A percentile compares a stretch with the other conserved stretches of the same genome.
Conservation (phyloP, 1,140 invertebrate species). For the Hesperophylax magnus region DNA sequence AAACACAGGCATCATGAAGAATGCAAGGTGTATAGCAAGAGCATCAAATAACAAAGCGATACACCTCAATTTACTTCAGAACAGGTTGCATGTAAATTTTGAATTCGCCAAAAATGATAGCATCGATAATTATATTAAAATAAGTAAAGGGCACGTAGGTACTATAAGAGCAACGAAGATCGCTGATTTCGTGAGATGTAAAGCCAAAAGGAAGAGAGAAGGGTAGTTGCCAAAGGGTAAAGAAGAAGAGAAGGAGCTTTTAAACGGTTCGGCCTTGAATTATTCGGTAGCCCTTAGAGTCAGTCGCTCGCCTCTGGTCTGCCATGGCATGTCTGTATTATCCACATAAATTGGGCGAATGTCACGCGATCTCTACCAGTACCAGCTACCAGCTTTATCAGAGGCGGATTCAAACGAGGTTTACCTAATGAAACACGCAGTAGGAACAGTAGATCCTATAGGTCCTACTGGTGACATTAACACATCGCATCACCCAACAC, state of each 20-base stretch:
- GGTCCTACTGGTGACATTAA: neutral
- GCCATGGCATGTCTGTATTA: conserved; percentile 34
- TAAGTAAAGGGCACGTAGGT: neutral
- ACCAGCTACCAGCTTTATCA: neutral
- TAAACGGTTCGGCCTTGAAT: conserved; percentile 49
- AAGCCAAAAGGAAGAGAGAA: neutral
- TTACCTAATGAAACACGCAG: neutral
- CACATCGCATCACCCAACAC: no score
- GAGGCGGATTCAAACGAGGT: conserved; percentile 17
- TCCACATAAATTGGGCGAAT: conserved; percentile 43
- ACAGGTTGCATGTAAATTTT: neutral
- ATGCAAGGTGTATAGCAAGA: neutral
- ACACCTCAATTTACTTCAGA: neutral
- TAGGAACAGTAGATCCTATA: neutral
- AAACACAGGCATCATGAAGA: neutral
- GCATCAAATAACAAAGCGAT: neutral
- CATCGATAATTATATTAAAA: neutral
- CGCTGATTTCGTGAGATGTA: conserved; percentile 3
- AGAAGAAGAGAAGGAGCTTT: conserved; percentile 17
- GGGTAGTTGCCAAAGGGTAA: conserved; percentile 27
- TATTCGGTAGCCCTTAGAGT: conserved; percentile 47
- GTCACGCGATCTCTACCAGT: conserved; percentile 43
- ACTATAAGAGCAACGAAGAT: neutral
- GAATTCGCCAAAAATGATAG: neutral
- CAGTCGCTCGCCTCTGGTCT: conserved; percentile 11